A percentile compares a stretch with the other conserved stretches of the same genome.
Evolutionary conservation across 35 echinoderm and acorn worm species (phyloP).

Genomic region (Acanthaster planci): DNA sequence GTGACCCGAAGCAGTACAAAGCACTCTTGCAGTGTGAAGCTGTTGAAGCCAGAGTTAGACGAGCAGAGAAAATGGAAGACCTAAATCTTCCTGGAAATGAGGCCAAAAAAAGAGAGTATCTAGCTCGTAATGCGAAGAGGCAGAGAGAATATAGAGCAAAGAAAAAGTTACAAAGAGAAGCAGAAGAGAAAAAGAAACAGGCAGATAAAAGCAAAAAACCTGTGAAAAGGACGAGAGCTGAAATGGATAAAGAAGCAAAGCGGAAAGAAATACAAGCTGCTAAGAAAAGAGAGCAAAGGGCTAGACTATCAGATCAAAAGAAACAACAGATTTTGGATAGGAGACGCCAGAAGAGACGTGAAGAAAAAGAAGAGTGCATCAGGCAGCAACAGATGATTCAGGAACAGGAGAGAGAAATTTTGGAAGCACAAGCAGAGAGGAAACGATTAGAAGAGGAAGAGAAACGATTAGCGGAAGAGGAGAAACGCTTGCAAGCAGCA

Average conservation of each 20-base stretch:
- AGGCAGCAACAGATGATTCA: conserved; percentile 3
- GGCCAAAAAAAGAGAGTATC: neutral
- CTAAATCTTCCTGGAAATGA: neutral
- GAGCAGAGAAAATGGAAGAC: neutral
- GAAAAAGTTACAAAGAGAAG: no score
- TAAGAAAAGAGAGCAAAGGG: conserved; percentile 37
- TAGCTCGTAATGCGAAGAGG: no score
- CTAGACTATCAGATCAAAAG: conserved; percentile 19
- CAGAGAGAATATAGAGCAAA: no score
- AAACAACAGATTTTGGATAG: conserved; percentile 30
- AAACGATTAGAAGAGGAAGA: neutral
- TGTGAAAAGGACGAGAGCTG: no score
- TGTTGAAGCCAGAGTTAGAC: neutral
- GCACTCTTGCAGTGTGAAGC: no score
- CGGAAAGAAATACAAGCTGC: conserved; percentile 39
- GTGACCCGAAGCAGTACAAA: no score
- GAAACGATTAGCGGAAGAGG: no score
- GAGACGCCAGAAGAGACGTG: conserved; percentile 12
- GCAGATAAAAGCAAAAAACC: no score
- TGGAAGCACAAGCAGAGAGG: neutral
- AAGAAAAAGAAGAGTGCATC: conserved; percentile 28
- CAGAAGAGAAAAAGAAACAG: no score
- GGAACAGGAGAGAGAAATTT: neutral
- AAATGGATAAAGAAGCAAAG: no score
- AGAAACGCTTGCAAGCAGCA: neutral